These are phyloP conservation scores for Kradibia gibbosae DNA, from an alignment of 1,140 invertebrate species.

Conservation along the genomic window DNA sequence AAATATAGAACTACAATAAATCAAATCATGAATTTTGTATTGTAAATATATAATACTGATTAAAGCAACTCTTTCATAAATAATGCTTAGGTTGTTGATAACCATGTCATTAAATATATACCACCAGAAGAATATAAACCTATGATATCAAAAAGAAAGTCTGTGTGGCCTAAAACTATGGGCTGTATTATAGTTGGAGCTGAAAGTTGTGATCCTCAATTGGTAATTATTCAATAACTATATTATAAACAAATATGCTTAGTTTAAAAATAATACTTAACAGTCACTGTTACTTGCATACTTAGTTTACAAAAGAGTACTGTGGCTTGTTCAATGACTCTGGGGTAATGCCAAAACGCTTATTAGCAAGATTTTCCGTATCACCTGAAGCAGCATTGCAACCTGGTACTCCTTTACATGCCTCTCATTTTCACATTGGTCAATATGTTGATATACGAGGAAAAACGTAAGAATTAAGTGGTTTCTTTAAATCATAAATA, in stretches of 20 bases:
- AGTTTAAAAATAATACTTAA: background rate
- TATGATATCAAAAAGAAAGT: slow-evolving; percentile 67
- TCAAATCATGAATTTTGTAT: too few species aligned
- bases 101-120: slow-evolving; percentile 95
- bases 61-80: too few species aligned
- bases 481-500: too few species aligned
- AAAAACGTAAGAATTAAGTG: slow-evolving; percentile 86
- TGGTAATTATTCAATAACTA: slow-evolving; percentile 63
- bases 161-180: slow-evolving; percentile 68
- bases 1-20: too few species aligned
- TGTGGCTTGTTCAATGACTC: slow-evolving; percentile 87
- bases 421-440: slow-evolving; percentile 91
- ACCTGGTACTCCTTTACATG: slow-evolving; percentile 91
- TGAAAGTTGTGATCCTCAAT: slow-evolving; percentile 88
- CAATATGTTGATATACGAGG: slow-evolving; percentile 92
- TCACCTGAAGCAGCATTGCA: slow-evolving; percentile 89
- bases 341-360: slow-evolving; percentile 91
- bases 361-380: slow-evolving; percentile 87
- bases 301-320: slow-evolving; percentile 90
- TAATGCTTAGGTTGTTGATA: slow-evolving; percentile 86
- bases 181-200: slow-evolving; percentile 91
- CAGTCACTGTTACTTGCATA: background rate
- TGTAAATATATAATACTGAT: too few species aligned
- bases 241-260: too few species aligned
- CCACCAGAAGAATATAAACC: slow-evolving; percentile 85